Evolutionary conservation across 1,140 invertebrate genomes (phyloP).

Genomic region (Diachasma alloeum): DNA sequence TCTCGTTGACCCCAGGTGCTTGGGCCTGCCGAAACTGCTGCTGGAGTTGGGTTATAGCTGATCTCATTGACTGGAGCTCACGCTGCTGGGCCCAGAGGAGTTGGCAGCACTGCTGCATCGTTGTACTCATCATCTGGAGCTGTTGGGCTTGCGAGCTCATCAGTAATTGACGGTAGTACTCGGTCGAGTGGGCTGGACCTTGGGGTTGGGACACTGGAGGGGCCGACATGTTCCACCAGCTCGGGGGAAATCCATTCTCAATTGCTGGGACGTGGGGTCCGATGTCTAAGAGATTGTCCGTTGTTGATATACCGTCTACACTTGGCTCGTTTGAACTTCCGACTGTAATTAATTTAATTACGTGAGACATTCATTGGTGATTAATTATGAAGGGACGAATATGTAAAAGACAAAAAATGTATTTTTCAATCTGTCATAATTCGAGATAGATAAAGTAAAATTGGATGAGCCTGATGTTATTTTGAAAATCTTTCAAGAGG

Average conservation of each 20-base stretch:
- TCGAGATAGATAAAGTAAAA: no score
- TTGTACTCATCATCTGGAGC: constrained; percentile 69
- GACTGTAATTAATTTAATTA: constrained; percentile 16
- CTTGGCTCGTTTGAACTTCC: constrained; percentile 46
- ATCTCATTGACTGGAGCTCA: constrained; percentile 66
- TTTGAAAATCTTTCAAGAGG: no score
- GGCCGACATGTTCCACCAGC: constrained; percentile 48
- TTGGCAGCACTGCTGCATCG: constrained; percentile 72
- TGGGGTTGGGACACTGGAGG: constrained; percentile 43
- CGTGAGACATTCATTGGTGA: no score
- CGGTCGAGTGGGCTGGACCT: constrained; percentile 41
- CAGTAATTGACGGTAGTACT: constrained; percentile 59
- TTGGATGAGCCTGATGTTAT: no score
- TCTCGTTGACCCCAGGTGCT: constrained; percentile 36
- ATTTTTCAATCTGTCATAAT: no score
- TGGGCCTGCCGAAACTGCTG: constrained; percentile 47
- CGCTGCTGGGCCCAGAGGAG: constrained; percentile 70
- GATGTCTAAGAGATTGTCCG: constrained; percentile 53
- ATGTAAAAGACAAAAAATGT: no score
- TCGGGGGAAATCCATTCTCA: constrained; percentile 44
- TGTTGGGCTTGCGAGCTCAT: constrained; percentile 68
- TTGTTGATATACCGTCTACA: constrained; percentile 45
- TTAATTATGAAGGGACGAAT: no score
- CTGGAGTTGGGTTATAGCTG: constrained; percentile 56
- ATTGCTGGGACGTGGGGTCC: constrained; percentile 45